phyloP scores from a whole-genome alignment of 2,797 vertebrate genomes.

The Prunella strophiata region DNA sequence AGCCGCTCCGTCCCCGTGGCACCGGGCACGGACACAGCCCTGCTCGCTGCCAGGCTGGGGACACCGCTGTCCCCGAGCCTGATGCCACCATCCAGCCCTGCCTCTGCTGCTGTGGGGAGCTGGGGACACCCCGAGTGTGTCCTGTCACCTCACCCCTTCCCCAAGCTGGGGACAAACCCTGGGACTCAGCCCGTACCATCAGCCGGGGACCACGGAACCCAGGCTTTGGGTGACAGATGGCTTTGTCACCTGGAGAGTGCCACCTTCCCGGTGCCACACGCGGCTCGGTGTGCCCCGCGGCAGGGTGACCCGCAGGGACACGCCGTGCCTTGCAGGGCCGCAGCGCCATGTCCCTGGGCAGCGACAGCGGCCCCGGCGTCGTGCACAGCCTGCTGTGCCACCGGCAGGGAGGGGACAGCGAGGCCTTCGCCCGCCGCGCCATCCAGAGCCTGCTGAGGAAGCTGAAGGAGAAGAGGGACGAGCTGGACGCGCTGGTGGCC shows the following conservation, averaged over 20 bases:
- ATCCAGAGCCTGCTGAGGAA: constrained; percentile 89
- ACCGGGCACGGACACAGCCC: not conserved
- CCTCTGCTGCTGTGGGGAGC: rapidly evolving
- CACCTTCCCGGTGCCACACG: not conserved
- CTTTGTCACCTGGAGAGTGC: not conserved
- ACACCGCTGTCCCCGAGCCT: not conserved
- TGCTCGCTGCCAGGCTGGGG: not conserved
- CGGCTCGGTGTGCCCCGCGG: not conserved
- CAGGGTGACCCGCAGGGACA: not conserved
- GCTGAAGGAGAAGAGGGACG: constrained; percentile 88
- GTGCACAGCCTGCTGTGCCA: constrained; percentile 88
- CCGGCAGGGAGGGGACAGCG: constrained; percentile 86
- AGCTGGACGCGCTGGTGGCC: constrained; percentile 85
- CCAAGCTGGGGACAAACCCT: not conserved
- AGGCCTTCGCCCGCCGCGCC: constrained; percentile 84
- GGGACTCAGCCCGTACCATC: not conserved
- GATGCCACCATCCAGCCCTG: not conserved
- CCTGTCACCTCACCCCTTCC: not conserved
- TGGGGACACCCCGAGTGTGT: not conserved
- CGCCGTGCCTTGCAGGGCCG: constrained; percentile 2
- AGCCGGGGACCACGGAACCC: rapidly evolving
- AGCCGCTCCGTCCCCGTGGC: not conserved
- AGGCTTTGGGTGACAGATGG: not conserved
- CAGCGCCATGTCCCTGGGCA: constrained; percentile 41
- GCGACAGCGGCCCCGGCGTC: constrained; percentile 47